These are phyloP conservation scores for Siniperca scherzeri DNA, from an alignment of 2,797 vertebrate genomes.

Conservation along the genomic window DNA sequence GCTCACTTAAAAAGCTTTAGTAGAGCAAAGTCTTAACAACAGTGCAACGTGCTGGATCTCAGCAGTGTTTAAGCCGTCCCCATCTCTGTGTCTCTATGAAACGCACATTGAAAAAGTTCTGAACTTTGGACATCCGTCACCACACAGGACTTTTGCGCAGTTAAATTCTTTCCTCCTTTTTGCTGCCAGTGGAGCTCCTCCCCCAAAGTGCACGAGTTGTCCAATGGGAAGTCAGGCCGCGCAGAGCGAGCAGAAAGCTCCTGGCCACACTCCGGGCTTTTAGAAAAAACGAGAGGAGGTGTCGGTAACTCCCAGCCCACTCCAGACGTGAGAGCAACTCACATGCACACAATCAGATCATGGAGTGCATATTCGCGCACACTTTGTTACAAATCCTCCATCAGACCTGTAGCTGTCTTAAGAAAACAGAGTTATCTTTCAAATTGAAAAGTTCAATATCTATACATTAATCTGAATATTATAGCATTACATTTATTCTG, in stretches of 20 bases:
- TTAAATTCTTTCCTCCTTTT: conserved; percentile 90
- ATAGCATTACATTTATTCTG: neutral
- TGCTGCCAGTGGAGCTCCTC: conserved; percentile 87
- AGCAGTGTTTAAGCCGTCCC: conserved; percentile 75
- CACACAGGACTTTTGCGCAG: conserved; percentile 94
- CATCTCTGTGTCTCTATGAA: conserved; percentile 77
- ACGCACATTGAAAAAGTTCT: conserved; percentile 91
- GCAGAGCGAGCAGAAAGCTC: conserved; percentile 63
- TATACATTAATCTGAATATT: neutral
- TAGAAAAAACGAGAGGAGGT: conserved; percentile 75
- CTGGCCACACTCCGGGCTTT: conserved; percentile 78
- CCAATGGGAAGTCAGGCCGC: conserved; percentile 89
- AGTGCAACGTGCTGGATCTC: conserved; percentile 53
- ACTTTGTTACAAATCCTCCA: conserved; percentile 2
- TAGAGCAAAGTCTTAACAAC: conserved; percentile 46
- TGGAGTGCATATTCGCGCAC: conserved; percentile 32
- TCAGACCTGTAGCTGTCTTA: neutral
- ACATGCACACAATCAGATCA: conserved; percentile 56
- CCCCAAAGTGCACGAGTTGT: conserved; percentile 67
- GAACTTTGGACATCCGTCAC: conserved; percentile 96
- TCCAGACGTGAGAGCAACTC: conserved; percentile 65
- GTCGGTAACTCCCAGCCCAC: conserved; percentile 82
- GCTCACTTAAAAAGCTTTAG: conserved; percentile 13
- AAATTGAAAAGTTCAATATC: neutral
- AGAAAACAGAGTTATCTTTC: neutral